These are phyloP conservation scores for Disparrhopalites patrizii DNA, from an alignment of 2,888 invertebrate genomes.

Conservation along the genomic window DNA sequence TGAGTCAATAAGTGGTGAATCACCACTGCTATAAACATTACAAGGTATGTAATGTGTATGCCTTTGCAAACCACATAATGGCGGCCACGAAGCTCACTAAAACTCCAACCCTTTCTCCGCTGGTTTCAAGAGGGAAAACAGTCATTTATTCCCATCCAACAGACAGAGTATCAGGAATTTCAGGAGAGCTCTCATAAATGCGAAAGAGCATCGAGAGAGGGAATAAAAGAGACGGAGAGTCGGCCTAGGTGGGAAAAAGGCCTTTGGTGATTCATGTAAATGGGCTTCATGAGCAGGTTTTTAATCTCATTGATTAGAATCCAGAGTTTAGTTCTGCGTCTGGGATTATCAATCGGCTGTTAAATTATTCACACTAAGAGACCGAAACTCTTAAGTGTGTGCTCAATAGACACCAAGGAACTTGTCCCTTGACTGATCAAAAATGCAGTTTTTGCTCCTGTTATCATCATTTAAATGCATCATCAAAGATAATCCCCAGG, in stretches of 20 bases:
- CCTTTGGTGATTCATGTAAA: slow-evolving; percentile 15
- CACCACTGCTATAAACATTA: too few relatives aligned
- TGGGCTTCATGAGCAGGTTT: slow-evolving; percentile 17
- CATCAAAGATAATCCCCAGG: not conserved
- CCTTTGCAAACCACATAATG: too few relatives aligned
- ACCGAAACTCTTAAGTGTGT: slow-evolving; percentile 6
- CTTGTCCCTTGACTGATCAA: not conserved
- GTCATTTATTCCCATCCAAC: not conserved
- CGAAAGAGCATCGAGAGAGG: too few relatives aligned
- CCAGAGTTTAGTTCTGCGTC: slow-evolving; percentile 15
- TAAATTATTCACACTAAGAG: slow-evolving; percentile 23
- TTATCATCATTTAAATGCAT: not conserved
- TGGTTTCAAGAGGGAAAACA: not conserved
- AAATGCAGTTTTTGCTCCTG: not conserved
- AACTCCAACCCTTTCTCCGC: not conserved
- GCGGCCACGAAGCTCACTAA: too few relatives aligned
- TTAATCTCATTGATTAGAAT: slow-evolving; percentile 23
- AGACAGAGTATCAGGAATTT: not conserved
- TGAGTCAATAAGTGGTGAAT: too few relatives aligned
- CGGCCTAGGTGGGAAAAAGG: not conserved
- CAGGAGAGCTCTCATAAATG: too few relatives aligned
- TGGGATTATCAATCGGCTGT: slow-evolving; percentile 8
- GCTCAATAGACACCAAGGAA: not conserved
- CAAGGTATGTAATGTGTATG: too few relatives aligned
- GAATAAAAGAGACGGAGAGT: not conserved